Evolutionary conservation across 2,888 invertebrate genomes (phyloP).

Genomic region (Pristionchus japonicus): DNA sequence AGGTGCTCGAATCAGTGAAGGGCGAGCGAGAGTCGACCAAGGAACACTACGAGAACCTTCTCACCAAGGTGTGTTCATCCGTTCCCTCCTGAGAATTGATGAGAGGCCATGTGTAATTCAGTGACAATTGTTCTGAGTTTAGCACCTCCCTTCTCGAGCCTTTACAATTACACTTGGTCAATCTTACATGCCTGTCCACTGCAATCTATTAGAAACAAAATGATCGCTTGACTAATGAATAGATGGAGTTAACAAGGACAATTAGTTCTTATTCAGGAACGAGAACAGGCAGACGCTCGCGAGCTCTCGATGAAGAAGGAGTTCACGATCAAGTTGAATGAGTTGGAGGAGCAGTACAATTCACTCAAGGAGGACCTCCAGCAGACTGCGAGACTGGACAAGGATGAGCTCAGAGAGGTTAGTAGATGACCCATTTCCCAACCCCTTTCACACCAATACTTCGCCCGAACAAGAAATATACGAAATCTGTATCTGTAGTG

Average conservation of each 20-base stretch:
- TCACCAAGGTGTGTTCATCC: conserved; percentile 51
- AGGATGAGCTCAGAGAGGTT: conserved; percentile 61
- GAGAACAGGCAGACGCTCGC: conserved; percentile 68
- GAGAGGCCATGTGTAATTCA: too few species aligned
- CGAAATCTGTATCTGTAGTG: neutral
- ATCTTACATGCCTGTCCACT: neutral
- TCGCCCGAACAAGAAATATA: neutral
- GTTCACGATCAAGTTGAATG: conserved; percentile 72
- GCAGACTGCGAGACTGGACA: conserved; percentile 61
- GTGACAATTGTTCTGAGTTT: too few species aligned
- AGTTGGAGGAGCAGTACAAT: conserved; percentile 74
- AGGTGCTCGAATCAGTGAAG: conserved; percentile 73
- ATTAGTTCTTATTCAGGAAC: neutral
- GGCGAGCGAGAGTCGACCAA: conserved; percentile 73
- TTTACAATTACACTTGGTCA: neutral
- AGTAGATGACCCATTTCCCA: too few species aligned
- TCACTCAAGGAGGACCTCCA: conserved; percentile 70
- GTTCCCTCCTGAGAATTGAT: too few species aligned
- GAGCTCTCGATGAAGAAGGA: conserved; percentile 73
- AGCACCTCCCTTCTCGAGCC: neutral
- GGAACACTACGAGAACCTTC: conserved; percentile 71
- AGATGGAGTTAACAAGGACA: too few species aligned
- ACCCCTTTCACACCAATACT: too few species aligned
- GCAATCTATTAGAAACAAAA: too few species aligned
- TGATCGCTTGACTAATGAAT: too few species aligned